Conservation (phyloP, 2,888 invertebrate genomes). For the Catonia carolina region DNA sequence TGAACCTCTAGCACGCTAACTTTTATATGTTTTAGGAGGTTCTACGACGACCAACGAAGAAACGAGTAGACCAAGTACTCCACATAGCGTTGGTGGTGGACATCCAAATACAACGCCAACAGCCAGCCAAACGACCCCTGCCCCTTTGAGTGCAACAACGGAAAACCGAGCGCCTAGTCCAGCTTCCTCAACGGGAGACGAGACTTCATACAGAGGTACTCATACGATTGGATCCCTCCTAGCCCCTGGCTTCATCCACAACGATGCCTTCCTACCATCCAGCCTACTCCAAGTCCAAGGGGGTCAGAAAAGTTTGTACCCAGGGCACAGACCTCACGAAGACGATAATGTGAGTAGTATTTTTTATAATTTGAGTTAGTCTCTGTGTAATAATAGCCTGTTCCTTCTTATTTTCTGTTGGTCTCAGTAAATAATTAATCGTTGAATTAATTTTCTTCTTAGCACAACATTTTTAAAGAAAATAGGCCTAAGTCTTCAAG, state of each 20-base stretch:
- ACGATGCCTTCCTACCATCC: slow-evolving; percentile 22
- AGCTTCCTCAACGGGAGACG: slow-evolving; percentile 24
- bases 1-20: no score
- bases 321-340: slow-evolving; percentile 1
- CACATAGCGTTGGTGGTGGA: slow-evolving; percentile 41
- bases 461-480: no score
- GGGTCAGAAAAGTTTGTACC: slow-evolving; percentile 14
- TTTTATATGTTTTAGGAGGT: slow-evolving; percentile 54
- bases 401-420: no score
- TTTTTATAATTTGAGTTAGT: no score
- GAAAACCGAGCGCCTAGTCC: slow-evolving; percentile 20
- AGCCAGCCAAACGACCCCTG: slow-evolving; percentile 21
- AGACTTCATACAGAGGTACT: slow-evolving; percentile 15
- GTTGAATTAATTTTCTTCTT: no score
- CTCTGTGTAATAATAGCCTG: no score
- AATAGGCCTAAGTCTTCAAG: no score
- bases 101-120: slow-evolving; percentile 30
- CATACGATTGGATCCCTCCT: slow-evolving; percentile 23
- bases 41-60: slow-evolving; percentile 57
- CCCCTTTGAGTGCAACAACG: slow-evolving; percentile 11
- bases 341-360: not conserved
- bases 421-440: no score
- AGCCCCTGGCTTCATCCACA: slow-evolving; percentile 23
- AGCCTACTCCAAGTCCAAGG: slow-evolving; percentile 9
- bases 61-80: slow-evolving; percentile 35